Evolutionary conservation across 2,888 invertebrate genomes (phyloP), one percentile per base, ranked within the genome.

Genomic region (Dilophus febrilis): DNA sequence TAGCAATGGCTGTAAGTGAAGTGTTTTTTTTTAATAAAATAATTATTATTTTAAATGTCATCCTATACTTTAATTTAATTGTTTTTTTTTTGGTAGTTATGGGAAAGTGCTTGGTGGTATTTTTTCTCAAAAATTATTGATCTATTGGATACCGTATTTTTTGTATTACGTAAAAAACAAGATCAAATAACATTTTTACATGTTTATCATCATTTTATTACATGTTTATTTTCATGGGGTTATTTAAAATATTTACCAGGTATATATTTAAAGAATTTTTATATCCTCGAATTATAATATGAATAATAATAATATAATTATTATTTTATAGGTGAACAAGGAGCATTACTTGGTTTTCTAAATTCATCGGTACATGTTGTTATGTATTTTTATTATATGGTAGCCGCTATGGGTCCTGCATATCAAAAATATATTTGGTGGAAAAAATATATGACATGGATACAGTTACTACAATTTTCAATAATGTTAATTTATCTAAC

Each of bases 101-200:
- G 67, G 38, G 64, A 65, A 43, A 73, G 72, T 31, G 77, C 79
- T 2, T 81, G 80, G 80, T 80, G 77, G 69, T 85, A 84, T 55
- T 83, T 81, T 55, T 69, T 79, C 46, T 81, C 82, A 14, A 85
- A 85, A 61, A 65, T 84, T 37, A 67, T 80, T 2, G 85, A 85
- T 53, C 67, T 85, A 0, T 54, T 84, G 43, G 85, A 85, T 53
- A 85, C 84, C 0, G 71, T 86, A 17, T 91, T 92, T 65, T 91
- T 91, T 55, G 84, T 91, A 7, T 59, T 91, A 49, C 71, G 91
- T 37, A 91, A 91, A 61, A 91, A 91, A 61, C 78, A 84, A 51
- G 77, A 76, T 40, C 91, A 91, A 61, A 79, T 91, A 18, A 77
- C 86, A 0, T 83, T 85, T 55, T 70, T 92, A 14, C 91, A 91